Evolutionary conservation across 2,113 vertebrate genomes (phyloP).

Genomic region (Leptobrachium ailaonicum): DNA sequence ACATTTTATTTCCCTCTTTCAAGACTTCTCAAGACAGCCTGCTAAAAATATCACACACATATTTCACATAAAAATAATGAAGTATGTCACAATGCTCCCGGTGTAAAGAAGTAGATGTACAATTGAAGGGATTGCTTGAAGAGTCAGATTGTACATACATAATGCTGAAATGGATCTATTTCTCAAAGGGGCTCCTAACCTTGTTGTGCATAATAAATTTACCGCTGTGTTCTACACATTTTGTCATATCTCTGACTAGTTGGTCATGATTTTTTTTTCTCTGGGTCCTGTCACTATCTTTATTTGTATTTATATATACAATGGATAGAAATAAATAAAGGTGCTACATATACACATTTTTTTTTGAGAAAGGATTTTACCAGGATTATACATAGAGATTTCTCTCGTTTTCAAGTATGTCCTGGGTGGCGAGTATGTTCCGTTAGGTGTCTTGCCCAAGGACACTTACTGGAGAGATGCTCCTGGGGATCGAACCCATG

Average conservation of each 20-base stretch:
- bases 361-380: too few relatives aligned
- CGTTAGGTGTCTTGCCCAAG: too few relatives aligned
- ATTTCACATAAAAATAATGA: slow-evolving; percentile 48
- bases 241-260: background rate
- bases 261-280: slow-evolving; percentile 19
- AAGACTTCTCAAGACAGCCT: slow-evolving; percentile 38
- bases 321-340: too few relatives aligned
- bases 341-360: too few relatives aligned
- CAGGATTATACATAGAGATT: too few relatives aligned
- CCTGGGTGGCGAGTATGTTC: too few relatives aligned
- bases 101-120: slow-evolving; percentile 28
- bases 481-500: too few relatives aligned
- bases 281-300: background rate
- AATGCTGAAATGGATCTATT: slow-evolving; percentile 32
- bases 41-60: slow-evolving; percentile 46
- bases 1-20: slow-evolving; percentile 29
- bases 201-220: slow-evolving; percentile 31
- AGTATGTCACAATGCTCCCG: slow-evolving; percentile 35
- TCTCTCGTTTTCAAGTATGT: too few relatives aligned
- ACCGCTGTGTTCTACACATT: slow-evolving; percentile 28
- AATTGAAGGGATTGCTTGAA: slow-evolving; percentile 47
- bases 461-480: too few relatives aligned
- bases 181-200: slow-evolving; percentile 29
- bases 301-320: too few relatives aligned
- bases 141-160: slow-evolving; percentile 38